phyloP scores from a whole-genome alignment of 2,113 vertebrate species.

The Penelope pileata region DNA sequence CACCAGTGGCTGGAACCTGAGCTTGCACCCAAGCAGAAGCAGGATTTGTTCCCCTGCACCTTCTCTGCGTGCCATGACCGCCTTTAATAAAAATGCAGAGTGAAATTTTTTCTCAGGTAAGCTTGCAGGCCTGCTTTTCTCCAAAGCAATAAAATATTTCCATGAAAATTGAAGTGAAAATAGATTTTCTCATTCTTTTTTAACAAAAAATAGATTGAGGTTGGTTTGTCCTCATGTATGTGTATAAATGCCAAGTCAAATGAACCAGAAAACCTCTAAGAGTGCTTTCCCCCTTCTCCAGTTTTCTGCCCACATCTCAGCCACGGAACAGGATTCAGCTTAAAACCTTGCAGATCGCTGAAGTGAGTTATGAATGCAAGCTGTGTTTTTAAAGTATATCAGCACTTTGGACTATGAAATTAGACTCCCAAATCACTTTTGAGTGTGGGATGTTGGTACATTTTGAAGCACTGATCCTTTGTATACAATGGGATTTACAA shows the following conservation, averaged over 20 bases:
- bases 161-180: background rate
- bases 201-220: background rate
- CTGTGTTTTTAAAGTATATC: background rate
- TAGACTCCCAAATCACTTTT: background rate
- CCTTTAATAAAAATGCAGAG: background rate
- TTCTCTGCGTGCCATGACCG: background rate
- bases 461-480: background rate
- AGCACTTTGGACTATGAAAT: background rate
- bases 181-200: background rate
- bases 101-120: background rate
- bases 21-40: background rate
- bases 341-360: background rate
- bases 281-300: background rate
- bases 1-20: background rate
- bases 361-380: background rate
- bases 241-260: background rate
- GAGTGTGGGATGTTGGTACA: background rate
- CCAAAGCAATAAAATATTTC: rapidly evolving
- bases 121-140: background rate
- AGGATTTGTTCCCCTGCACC: background rate
- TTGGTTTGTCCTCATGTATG: background rate
- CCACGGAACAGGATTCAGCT: background rate
- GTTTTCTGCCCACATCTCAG: background rate
- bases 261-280: background rate
- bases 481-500: background rate